These are phyloP conservation scores for Gallinago stenura DNA, from an alignment of 2,797 vertebrate genomes.

Conservation along the genomic window DNA sequence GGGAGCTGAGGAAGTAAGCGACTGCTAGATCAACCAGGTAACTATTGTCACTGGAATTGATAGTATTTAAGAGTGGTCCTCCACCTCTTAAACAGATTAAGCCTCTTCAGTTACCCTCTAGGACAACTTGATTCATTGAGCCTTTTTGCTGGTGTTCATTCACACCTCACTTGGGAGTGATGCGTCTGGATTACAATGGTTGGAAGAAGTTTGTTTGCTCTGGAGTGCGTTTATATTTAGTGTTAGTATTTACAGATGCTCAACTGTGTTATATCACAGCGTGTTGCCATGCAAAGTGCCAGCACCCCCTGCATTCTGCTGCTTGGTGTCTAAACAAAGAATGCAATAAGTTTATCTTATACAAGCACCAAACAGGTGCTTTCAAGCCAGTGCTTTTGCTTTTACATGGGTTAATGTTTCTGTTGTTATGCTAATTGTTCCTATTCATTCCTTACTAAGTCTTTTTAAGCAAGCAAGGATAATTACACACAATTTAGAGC, in stretches of 20 bases:
- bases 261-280: neutral
- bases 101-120: neutral
- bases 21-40: neutral
- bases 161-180: neutral
- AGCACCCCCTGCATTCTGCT: neutral
- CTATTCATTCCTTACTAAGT: constrained; percentile 69
- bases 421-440: constrained; percentile 75
- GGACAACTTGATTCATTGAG: neutral
- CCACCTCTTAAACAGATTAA: neutral
- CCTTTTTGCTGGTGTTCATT: neutral
- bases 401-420: constrained; percentile 30
- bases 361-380: constrained; percentile 38
- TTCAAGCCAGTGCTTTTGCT: constrained; percentile 24
- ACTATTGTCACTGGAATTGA: neutral
- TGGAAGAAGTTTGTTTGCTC: constrained; percentile 32
- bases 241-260: neutral
- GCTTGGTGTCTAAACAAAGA: constrained; percentile 47
- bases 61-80: neutral
- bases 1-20: neutral
- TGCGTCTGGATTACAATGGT: neutral
- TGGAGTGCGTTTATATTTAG: neutral
- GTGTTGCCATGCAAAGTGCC: neutral
- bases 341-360: constrained; percentile 20
- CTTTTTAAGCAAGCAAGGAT: constrained; percentile 54
- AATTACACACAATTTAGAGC: constrained; percentile 67